Conservation (phyloP, 2,888 invertebrate genomes). For the Hololepta plana region DNA sequence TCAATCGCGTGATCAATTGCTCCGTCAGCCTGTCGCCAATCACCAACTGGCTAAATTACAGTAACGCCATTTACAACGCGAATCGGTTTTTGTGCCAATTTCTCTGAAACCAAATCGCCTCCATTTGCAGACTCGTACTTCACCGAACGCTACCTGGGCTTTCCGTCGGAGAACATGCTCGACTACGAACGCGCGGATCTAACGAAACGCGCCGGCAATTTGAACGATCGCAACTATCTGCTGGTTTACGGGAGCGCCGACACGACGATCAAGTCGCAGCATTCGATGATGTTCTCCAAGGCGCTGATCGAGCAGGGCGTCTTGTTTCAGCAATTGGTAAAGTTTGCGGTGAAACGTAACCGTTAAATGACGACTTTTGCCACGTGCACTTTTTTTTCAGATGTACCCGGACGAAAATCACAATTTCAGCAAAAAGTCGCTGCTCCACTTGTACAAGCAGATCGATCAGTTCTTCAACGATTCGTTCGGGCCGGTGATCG, state of each 20-base stretch:
- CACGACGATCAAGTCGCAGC: slow-evolving; percentile 68
- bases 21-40: slow-evolving; percentile 77
- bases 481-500: slow-evolving; percentile 42
- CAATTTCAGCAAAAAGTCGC: slow-evolving; percentile 44
- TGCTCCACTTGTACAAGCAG: slow-evolving; percentile 62
- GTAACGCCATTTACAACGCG: slow-evolving; percentile 22
- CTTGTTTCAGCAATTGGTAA: slow-evolving; percentile 69
- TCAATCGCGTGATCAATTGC: slow-evolving; percentile 61
- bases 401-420: slow-evolving; percentile 80
- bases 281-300: slow-evolving; percentile 66
- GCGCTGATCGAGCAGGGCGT: slow-evolving; percentile 69
- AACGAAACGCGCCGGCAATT: slow-evolving; percentile 59
- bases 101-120: neutral
- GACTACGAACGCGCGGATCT: slow-evolving; percentile 65
- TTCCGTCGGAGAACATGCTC: slow-evolving; percentile 43
- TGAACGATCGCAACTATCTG: slow-evolving; percentile 46
- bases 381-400: slow-evolving; percentile 29
- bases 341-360: slow-evolving; percentile 9
- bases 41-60: slow-evolving; percentile 65
- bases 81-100: no score
- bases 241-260: slow-evolving; percentile 75
- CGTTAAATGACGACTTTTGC: slow-evolving; percentile 2
- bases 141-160: slow-evolving; percentile 77
- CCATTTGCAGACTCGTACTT: slow-evolving; percentile 62
- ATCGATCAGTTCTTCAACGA: slow-evolving; percentile 79